Evolutionary conservation across 2,888 invertebrate genomes (phyloP), one percentile per base, ranked within the genome.

Genomic region (Trilocha varians): DNA sequence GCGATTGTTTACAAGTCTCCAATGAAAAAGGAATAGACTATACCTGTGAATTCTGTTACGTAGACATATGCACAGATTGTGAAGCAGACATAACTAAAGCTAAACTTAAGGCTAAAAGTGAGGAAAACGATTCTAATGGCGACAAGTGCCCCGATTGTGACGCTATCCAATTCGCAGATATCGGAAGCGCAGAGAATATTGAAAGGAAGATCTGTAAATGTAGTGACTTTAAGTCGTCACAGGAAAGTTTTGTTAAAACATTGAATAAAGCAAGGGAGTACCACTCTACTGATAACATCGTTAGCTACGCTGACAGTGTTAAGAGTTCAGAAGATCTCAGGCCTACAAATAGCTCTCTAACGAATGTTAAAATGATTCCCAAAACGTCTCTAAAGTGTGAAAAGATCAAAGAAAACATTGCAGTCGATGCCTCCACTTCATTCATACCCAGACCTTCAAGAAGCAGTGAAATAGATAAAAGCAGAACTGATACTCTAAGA

Each of bases 361-460:
- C 57, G 1, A 79, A 66, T 40, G 68, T 80, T 0, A 71, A 76
- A 54, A 70, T 62, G 61, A 72, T 83, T 9, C 72, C 67, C 3
- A 87, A 78, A 59, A 83, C 85, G 5, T 87, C 86, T 58, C 59
- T 86, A 0, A 87, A 85, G 65, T 87, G 85, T 52, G 72, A 72
- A 2, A 83, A 86, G 61, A 87, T 87, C 2, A 85, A 84, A 65
- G 86, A 87, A 60, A 87, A 87, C 50, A 86, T 87, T 11, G 75
- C 65, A 13, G 76, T 79, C 2, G 75, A 80, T 46, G 65, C 75
- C 8, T 47, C 57, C 9, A 63, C 54, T 40, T 71, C 70, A 1
- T 49, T 75, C 44, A 71, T 67, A 38, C 55, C 60, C 1, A 73
- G 82, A 52, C 71, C 70, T 48, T 79, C 82, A 13, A 72, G 84